phyloP scores from a whole-genome alignment of 1,140 invertebrate genomes.

The Ridgeia piscesae region DNA sequence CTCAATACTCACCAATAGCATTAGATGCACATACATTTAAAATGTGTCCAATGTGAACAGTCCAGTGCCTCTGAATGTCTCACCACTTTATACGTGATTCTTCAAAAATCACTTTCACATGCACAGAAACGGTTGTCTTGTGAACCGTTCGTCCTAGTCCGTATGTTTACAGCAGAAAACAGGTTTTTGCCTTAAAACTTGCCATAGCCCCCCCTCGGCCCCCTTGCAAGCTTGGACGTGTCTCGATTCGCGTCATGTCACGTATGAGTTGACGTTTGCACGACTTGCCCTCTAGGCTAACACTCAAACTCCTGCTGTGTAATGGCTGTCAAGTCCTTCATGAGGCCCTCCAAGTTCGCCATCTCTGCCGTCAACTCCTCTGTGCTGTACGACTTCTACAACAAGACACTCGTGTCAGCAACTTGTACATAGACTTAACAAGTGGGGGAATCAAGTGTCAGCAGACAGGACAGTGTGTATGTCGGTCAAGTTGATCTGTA shows the following conservation, averaged over 20 bases:
- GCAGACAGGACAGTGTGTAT: too few relatives aligned
- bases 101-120: neutral
- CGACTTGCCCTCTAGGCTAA: constrained; percentile 21
- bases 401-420: neutral
- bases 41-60: neutral
- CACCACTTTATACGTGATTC: neutral
- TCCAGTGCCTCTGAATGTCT: neutral
- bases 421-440: too few relatives aligned
- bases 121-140: neutral
- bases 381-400: constrained; percentile 49
- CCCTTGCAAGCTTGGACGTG: neutral
- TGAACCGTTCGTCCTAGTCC: neutral
- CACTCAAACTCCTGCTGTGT: constrained; percentile 65
- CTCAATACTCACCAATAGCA: neutral
- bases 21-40: neutral
- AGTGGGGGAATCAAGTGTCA: too few relatives aligned
- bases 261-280: neutral
- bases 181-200: too few relatives aligned
- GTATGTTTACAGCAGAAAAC: neutral
- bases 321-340: constrained; percentile 96
- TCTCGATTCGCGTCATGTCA: neutral
- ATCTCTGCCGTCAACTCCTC: constrained; percentile 96
- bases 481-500: neutral
- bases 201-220: too few relatives aligned
- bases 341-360: constrained; percentile 95